phyloP scores from a whole-genome alignment of 2,113 vertebrate species.

The Sinocyclocheilus maitianheensis region DNA sequence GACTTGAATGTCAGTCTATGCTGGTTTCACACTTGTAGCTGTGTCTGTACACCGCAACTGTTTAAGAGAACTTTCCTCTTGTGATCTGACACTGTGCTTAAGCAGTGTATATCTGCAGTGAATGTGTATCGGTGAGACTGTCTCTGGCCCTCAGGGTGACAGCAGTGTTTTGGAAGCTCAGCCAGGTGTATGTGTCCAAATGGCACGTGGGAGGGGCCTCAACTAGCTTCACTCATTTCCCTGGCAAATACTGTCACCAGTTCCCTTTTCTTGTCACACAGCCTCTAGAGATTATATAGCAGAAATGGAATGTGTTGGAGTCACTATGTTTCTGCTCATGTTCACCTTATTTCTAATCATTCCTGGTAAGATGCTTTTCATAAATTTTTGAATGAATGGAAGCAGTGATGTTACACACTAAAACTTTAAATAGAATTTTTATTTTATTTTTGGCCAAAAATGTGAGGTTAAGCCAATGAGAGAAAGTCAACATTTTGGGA shows the following conservation, averaged over 20 bases:
- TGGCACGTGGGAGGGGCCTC: conserved; percentile 72
- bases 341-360: conserved; percentile 62
- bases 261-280: conserved; percentile 62
- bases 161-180: conserved; percentile 55
- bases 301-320: conserved; percentile 71
- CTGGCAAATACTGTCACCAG: conserved; percentile 64
- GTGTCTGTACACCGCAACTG: background rate
- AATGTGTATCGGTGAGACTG: conserved; percentile 45
- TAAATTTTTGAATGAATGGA: conserved; percentile 38
- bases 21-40: background rate
- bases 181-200: conserved; percentile 70
- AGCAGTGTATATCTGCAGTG: conserved; percentile 34
- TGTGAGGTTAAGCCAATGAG: background rate
- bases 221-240: conserved; percentile 58
- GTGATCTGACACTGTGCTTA: conserved; percentile 32
- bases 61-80: background rate
- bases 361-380: conserved; percentile 69
- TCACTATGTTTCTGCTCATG: conserved; percentile 52
- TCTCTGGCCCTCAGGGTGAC: conserved; percentile 48
- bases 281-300: conserved; percentile 67
- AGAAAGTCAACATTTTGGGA: background rate
- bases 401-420: conserved; percentile 38
- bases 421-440: conserved; percentile 10
- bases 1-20: background rate
- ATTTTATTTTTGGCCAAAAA: too few species aligned